Evolutionary conservation across 2,797 vertebrate species (phyloP).

Genomic region (Orestias chungarensis): DNA sequence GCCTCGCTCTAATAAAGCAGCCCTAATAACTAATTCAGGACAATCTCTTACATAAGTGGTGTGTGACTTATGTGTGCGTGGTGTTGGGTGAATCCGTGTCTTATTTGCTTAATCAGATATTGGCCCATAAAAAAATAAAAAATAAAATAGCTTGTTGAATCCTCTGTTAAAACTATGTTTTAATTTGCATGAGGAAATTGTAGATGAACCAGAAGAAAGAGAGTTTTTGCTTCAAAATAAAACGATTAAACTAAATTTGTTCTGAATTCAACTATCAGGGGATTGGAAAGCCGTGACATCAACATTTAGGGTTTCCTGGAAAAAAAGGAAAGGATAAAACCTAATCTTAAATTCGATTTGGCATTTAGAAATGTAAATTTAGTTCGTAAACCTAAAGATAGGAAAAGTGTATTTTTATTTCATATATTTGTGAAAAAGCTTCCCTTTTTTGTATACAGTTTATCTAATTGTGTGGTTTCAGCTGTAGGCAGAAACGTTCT

Average conservation of each 20-base stretch:
- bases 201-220: too few relatives aligned
- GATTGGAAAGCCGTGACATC: background rate
- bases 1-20: slow-evolving; percentile 55
- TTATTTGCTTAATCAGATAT: slow-evolving; percentile 1
- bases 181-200: too few relatives aligned
- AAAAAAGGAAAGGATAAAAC: too few relatives aligned
- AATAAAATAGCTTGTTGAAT: background rate
- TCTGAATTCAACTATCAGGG: background rate
- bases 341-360: background rate
- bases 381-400: background rate
- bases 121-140: background rate
- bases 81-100: slow-evolving; percentile 6
- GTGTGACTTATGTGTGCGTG: slow-evolving; percentile 31
- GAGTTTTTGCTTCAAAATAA: too few relatives aligned
- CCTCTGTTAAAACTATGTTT: background rate
- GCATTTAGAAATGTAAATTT: background rate
- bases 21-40: slow-evolving; percentile 59
- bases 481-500: background rate
- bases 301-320: background rate
- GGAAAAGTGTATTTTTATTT: background rate
- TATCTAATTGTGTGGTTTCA: background rate
- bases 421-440: background rate
- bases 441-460: background rate
- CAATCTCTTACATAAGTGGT: slow-evolving; percentile 55
- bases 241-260: too few relatives aligned